These are phyloP conservation scores for Galago senegalensis DNA, from an alignment of 2,797 vertebrate species.

Conservation along the genomic window DNA sequence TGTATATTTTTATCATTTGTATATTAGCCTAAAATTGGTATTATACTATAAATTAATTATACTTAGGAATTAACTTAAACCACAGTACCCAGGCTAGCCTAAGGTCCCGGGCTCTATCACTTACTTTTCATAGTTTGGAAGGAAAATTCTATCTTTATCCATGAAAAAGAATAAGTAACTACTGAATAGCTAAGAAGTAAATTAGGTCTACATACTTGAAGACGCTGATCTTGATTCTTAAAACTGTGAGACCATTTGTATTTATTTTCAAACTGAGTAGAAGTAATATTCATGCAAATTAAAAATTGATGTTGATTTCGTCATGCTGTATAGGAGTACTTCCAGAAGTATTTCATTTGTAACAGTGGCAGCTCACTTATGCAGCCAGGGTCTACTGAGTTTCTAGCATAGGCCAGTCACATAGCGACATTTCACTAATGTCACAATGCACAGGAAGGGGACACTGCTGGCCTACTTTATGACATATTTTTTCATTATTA, in stretches of 20 bases:
- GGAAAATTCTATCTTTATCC: slow-evolving; percentile 36
- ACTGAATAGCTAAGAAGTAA: background rate
- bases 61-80: background rate
- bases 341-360: background rate
- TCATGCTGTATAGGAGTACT: background rate
- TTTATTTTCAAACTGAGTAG: background rate
- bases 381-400: background rate
- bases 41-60: background rate
- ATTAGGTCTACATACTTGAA: background rate
- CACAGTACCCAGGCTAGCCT: background rate
- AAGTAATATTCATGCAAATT: background rate
- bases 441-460: background rate
- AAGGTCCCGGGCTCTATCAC: background rate
- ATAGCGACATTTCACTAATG: background rate
- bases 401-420: background rate
- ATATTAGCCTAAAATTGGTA: background rate
- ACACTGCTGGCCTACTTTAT: background rate
- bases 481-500: background rate
- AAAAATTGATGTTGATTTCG: background rate
- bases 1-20: background rate
- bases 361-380: background rate
- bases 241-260: background rate
- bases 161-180: background rate
- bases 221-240: background rate
- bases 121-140: slow-evolving; percentile 29